Base-by-base conservation (phyloP, 1,140 invertebrate genomes). In the Batillaria attramentaria region DNA sequence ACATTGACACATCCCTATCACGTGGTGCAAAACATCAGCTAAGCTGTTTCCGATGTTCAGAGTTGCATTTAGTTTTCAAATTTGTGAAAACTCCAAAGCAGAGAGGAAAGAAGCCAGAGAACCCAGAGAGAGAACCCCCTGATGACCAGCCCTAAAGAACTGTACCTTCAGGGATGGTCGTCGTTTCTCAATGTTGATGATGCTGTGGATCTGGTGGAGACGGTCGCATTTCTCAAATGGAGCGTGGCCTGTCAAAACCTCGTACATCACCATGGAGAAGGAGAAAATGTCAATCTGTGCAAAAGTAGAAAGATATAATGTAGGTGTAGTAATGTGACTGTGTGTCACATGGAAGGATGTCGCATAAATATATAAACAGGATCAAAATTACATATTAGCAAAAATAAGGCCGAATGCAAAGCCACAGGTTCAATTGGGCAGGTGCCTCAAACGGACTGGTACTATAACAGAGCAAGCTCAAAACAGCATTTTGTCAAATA, bases 201-300 rank as follows among this genome's bases (percentile, higher is more conserved):
- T 78, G 20, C 77, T 81, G 16, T 82, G 76, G 10, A 86, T 83
- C 72, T 87, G 83, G 28, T 82, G 81, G 16, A 85, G 66, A 28
- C 84, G 84, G 16, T 81, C 79, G 43, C 82, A 81, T n/a, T 88
- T 82, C 72, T 87, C 81, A 78, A 85, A 87, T 31, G 87, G 88
- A 75, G 88, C 86, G 62, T 83, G 81, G 5, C 87, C 82, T 28
- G 87, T 88, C 35, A 89, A 46, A 46, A 89, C 62, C 28, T 83
- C 83, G 66, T 85, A 87, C 50, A 90, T 75, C 18, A 87, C 86
- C 20, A 90, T 86, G 18, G 86, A 86, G 79, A 84, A 86, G 10
- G 89, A 90, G 72, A 86, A 90, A 1, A 90, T 82, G 79, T 90
- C 89, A 65, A 87, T 87, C 88, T 90, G 73, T 39, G 79, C n/a